Evolutionary conservation across 2,888 invertebrate genomes (phyloP), one percentile per base, ranked within the genome.

Genomic region (Ichneumoninae sp.): DNA sequence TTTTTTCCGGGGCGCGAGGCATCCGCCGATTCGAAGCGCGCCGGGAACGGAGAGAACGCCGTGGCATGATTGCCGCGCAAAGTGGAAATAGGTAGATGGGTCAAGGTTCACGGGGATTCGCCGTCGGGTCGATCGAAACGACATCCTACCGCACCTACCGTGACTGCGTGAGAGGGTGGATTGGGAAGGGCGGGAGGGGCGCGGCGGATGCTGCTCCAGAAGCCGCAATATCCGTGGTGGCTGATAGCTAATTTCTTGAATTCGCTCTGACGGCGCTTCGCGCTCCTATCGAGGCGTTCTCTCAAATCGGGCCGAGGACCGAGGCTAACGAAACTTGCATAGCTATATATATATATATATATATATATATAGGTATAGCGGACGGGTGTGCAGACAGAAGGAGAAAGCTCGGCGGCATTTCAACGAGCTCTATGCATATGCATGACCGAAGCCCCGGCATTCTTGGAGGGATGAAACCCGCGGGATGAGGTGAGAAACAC

Each of bases 201-300:
- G 50, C 74, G 26, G 50, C 75, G 84, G 84, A 81, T 81, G 70
- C 84, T 75, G 78, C 78, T 81, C 70, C 78, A 70, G 78, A 78
- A 83, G 85, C 85, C 83, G 87, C 84, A 88, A 88, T 88, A 88
- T 88, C 88, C 88, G 88, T 74, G 76, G 73, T 83, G 83, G 81
- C 79, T 87, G 87, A 87, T 88, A 83, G 87, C 82, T 88, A 87
- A 88, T 88, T 87, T 88, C 86, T 87, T 83, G 71, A 22, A 75
- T 76, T 82, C 78, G 50, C 68, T 74, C 54, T 50, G 69, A 69
- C 36, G 77, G 36, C 69, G 47, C 84, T 81, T 74, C 44, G 68
- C 26, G 33, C 70, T 81, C 33, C 50, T 40, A 30, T 76, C 57
- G 76, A 76, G 65, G 40, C 44, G 50, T 70, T 54, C 36, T 63